Base-by-base conservation (phyloP, 2,888 invertebrate genomes). In the Drosophila lacicola region DNA sequence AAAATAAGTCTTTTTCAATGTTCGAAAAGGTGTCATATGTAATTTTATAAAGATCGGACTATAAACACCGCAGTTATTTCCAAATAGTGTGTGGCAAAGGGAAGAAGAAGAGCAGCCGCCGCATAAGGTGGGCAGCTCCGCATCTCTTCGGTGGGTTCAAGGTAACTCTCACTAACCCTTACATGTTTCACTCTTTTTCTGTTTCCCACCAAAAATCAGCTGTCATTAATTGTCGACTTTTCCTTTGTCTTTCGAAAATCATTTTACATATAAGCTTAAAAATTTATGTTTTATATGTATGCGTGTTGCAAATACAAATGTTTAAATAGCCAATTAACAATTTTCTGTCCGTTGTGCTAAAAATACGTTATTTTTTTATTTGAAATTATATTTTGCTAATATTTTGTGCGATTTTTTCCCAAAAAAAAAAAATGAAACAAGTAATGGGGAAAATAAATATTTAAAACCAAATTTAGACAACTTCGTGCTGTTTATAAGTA, bases 301-400 rank as follows among this genome's bases (percentile, higher is more conserved):
- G 42, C 19, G 29, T 62, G 19, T 44, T 50, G 10, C 34, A 58
- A 41, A 54, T 21, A 62, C 13, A 72, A 66, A 71, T 83, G 72
- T 78, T 82, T 78, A 74, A 82, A 80, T 70, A 73, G 83, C 80
- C 80, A 82, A 83, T 82, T 83, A 82, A 82, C 83, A 82, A 82
- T 44, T 82, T 82, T 82, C 78, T 77, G 83, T 80, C 83, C 75
- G 71, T 54, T 69, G 55, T 62, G 64, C 44, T 6, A 19, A 19
- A 44, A 57, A 62, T 42, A 44, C 67, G 54, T 61, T 70, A 29
- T 55, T 54, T 56, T 56, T 21, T 63, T 33, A 17, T 51, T 25
- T n/a, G 46, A 4, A 41, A 36, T 13, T 36, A 13, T 39, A 17
- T 44, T 47, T 21, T 33, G 17, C 19, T 19, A 44, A 44, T 44